Base-by-base conservation (phyloP, 2,797 vertebrate species). In the Ctenochaetus hawaiiensis region DNA sequence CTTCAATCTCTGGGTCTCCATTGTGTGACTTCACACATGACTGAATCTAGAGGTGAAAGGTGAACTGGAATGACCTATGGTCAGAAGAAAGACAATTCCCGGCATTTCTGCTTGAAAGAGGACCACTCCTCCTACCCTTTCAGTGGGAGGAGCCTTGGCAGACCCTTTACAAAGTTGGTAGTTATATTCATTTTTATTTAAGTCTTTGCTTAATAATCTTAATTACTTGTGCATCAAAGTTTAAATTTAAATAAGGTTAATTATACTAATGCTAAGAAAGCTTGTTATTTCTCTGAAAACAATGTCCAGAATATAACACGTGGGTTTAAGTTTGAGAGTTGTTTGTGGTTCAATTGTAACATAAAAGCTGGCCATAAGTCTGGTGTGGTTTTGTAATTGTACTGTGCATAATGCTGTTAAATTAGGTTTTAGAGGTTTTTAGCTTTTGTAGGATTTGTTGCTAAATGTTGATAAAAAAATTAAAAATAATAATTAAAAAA, bases 1-100 rank as follows among this genome's bases (percentile, higher is more conserved):
- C 37, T 83, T 68, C 45, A 64, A 34, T 75, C 52, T 67, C 58
- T 74, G 64, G 62, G 68, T 57, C 44, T 76, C 77, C 72, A 77
- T 75, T 89, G 82, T 86, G 75, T 84, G 78, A 87, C 86, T 92
- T 89, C 77, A 87, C 82, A 90, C 89, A 91, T 91, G 83, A 87
- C 69, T 91, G 80, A 56, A 77, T 72, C 66, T 23, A 52, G 64
- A 77, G 87, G 87, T 88, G 68, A 86, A 86, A 89, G 87, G 80
- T 92, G 82, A 90, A 65, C 37, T 53, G 51, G 58, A 41, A 51
- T 74, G 87, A 84, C 72, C 85, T 43, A 44, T 67, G 81, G 81
- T 85, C 68, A 87, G 67, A 78, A 78, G 79, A 60, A 80, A 87
- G 79, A 91, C 86, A 92, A 48, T 76, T 75, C 73, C 53, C 70